A percentile compares a stretch with the other conserved stretches of the same genome.
Evolutionary conservation across 2,888 invertebrate species (phyloP).

Genomic region (Polietes domitor): DNA sequence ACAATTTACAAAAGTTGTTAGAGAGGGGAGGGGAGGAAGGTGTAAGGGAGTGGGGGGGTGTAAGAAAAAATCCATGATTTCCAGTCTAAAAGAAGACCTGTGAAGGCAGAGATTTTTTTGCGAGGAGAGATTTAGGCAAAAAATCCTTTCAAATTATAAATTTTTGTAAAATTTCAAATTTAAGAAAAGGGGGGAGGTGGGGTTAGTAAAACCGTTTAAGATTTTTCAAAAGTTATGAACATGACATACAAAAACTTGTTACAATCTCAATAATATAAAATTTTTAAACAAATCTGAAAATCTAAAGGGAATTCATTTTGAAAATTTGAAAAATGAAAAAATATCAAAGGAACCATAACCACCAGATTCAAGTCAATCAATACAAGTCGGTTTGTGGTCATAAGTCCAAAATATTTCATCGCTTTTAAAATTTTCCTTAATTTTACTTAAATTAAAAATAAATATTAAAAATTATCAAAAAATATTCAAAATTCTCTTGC

Average conservation of each 20-base stretch:
- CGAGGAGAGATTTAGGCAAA: background rate
- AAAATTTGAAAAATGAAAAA: background rate
- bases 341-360: no score
- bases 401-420: no score
- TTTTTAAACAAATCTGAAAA: background rate
- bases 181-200: no score
- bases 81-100: constrained; percentile 37
- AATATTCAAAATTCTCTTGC: background rate
- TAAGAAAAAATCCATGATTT: constrained; percentile 38
- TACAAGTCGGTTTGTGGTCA: no score
- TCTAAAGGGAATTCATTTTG: background rate
- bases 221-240: background rate
- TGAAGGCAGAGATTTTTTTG: constrained; percentile 51
- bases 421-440: no score
- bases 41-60: background rate
- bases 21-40: constrained; percentile 3
- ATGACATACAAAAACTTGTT: no score
- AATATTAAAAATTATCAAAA: background rate
- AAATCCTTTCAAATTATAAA: constrained; percentile 43
- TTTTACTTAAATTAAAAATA: background rate
- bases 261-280: background rate
- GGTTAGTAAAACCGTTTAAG: background rate
- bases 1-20: constrained; percentile 21
- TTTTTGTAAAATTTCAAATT: constrained; percentile 40
- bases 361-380: no score